These are phyloP conservation scores for Orycteropus afer DNA, from an alignment of 2,113 vertebrate species.

Conservation along the genomic window DNA sequence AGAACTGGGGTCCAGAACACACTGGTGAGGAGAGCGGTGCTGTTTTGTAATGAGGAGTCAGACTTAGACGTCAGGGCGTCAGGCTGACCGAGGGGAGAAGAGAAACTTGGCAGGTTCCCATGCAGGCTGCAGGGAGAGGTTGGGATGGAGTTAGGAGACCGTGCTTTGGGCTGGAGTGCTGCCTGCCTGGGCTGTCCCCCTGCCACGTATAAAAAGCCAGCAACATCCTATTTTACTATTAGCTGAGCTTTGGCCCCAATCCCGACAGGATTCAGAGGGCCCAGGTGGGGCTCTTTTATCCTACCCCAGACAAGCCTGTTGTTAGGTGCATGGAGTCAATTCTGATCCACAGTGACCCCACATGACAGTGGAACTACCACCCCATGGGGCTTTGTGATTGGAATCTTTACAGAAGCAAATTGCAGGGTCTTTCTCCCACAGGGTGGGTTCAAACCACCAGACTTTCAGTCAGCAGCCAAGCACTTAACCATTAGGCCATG, in stretches of 20 bases:
- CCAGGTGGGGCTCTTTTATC: background rate
- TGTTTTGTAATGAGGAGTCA: background rate
- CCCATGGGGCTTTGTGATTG: no score
- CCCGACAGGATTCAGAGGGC: background rate
- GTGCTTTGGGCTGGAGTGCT: background rate
- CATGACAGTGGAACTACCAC: no score
- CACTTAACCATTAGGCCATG: no score
- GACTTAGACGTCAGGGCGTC: background rate
- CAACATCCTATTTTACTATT: background rate
- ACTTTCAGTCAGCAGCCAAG: no score
- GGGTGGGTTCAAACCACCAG: no score
- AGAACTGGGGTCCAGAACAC: background rate
- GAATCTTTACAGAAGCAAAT: no score
- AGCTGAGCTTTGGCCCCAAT: background rate
- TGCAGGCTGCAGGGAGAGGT: fast-evolving
- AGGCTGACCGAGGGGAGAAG: background rate
- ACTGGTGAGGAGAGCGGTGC: background rate
- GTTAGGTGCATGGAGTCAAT: no score
- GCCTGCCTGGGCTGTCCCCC: no score
- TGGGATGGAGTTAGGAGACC: fast-evolving
- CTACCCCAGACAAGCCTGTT: background rate
- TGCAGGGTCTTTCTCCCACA: no score
- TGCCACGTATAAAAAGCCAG: background rate
- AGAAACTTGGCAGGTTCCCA: background rate
- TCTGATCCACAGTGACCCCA: no score